Evolutionary conservation across 2,888 invertebrate genomes (phyloP), one percentile per base, ranked within the genome.

Genomic region (Nephrotoma appendiculata): DNA sequence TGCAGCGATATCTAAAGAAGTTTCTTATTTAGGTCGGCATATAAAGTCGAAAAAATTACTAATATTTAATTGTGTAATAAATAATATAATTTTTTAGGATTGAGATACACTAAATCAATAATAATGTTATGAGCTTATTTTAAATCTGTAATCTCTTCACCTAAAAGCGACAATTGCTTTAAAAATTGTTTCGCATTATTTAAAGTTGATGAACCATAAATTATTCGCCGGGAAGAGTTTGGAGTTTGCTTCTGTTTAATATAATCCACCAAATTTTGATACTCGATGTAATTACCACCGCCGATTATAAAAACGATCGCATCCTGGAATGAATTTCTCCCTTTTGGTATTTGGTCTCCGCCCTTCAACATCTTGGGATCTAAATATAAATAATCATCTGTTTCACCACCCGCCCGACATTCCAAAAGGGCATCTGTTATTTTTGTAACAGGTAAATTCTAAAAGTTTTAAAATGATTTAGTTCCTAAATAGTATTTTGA

Each of bases 271-370:
- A 99, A 94, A 93, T 99, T 99, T 92, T 99, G 99, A 92, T 99
- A 99, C 92, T 99, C 99, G 90, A 99, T 99, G 90, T 99, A 99
- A 93, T 99, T 99, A 86, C 99, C 98, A 87, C 98, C 98, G 83
- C 98, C 98, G 83, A 98, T 96, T 87, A 98, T 92, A 92, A 98
- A 98, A 9, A 98, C 97, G 87, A 98, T 95, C 4, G 97, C 97
- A 91, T 98, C 97, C 89, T 95, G 95, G 91, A 97, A 97, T 88
- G 95, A 94, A 89, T 93, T 90, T 90, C 94, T 92, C 92, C 94
- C 93, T 92, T 94, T 93, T 87, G 95, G 93, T 91, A 93, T 90
- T 86, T 92, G 93, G 88, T 95, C 95, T 87, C 92, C 94, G 9
- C 95, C 93, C 89, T 98, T 95, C 87, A 98, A 93, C 87, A 98